Evolutionary conservation across 1,140 invertebrate species (phyloP).

Genomic region (Drosophila watanabei): DNA sequence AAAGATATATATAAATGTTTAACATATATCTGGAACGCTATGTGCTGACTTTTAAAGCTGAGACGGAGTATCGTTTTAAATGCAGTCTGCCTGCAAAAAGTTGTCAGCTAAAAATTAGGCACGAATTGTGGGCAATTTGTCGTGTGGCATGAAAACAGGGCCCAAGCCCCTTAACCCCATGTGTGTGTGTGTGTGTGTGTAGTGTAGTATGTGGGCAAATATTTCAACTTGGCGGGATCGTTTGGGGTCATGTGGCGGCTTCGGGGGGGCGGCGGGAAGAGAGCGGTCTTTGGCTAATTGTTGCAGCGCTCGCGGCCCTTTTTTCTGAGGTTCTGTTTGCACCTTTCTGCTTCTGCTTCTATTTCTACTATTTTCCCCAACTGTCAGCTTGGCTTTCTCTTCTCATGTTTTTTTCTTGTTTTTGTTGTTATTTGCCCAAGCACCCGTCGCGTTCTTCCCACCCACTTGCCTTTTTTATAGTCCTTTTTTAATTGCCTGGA

Average conservation of each 20-base stretch:
- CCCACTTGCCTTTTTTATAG: slow-evolving; percentile 28
- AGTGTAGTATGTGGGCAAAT: slow-evolving; percentile 59
- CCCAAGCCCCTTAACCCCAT: slow-evolving; percentile 6
- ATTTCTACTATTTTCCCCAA: slow-evolving; percentile 50
- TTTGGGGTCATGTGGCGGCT: slow-evolving; percentile 18
- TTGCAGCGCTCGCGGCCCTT: slow-evolving; percentile 60
- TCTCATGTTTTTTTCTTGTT: slow-evolving; percentile 29
- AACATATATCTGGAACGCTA: neutral
- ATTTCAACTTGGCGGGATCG: slow-evolving; percentile 47
- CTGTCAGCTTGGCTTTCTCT: slow-evolving; percentile 63
- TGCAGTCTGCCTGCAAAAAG: slow-evolving; percentile 15
- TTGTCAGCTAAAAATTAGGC: slow-evolving; percentile 67
- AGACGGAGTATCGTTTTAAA: slow-evolving; percentile 20
- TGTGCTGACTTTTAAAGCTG: slow-evolving; percentile 22
- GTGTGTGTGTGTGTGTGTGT: slow-evolving; percentile 47
- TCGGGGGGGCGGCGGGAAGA: neutral
- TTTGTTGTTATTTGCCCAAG: slow-evolving; percentile 32
- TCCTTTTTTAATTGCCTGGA: slow-evolving; percentile 74
- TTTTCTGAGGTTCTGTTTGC: slow-evolving; percentile 56
- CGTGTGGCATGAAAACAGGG: slow-evolving; percentile 39
- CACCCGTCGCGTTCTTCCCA: slow-evolving; percentile 10
- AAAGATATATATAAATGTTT: neutral
- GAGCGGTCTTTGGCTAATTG: slow-evolving; percentile 60
- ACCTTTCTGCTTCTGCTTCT: slow-evolving; percentile 36
- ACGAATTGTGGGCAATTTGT: slow-evolving; percentile 73